A percentile compares a stretch with the other conserved stretches of the same genome.
Evolutionary conservation across 1,140 invertebrate species (phyloP).

Genomic region (Pristionchus pacificus): DNA sequence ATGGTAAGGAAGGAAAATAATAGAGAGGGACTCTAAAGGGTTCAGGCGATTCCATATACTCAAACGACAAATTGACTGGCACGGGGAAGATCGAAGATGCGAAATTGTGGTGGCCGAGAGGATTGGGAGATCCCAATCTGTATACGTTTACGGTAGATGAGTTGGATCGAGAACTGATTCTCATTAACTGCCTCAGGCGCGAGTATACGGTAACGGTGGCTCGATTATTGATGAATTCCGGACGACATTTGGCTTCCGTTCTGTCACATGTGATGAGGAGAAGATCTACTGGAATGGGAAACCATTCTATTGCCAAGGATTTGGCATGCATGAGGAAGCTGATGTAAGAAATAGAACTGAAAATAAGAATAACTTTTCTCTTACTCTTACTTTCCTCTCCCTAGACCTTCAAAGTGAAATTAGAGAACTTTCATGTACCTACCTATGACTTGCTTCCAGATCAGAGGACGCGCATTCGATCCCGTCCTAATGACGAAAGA

Average conservation of each 20-base stretch:
- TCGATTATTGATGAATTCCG: neutral
- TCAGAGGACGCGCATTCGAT: conserved; percentile 83
- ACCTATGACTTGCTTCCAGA: neutral
- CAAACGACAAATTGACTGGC: neutral
- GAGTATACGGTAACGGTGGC: neutral
- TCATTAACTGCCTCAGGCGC: neutral
- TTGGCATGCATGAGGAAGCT: conserved; percentile 91
- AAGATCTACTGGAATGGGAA: conserved; percentile 76
- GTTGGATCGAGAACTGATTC: too few species aligned
- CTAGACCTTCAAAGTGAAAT: too few species aligned
- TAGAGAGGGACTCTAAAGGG: too few species aligned
- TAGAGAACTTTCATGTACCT: too few species aligned
- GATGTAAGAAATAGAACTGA: conserved; percentile 68
- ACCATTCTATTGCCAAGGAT: conserved; percentile 82
- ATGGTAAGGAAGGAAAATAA: too few species aligned
- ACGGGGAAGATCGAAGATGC: conserved; percentile 60
- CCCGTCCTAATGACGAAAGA: conserved; percentile 80
- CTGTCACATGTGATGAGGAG: conserved; percentile 72
- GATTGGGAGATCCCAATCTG: conserved; percentile 67
- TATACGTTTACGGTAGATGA: conserved; percentile 14
- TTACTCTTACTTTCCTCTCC: too few species aligned
- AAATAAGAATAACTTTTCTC: neutral
- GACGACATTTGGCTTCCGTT: conserved; percentile 79
- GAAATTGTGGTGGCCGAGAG: conserved; percentile 84
- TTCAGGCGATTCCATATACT: neutral